Percentiles rank a stretch among this genome's conserved stretches.
These are phyloP conservation scores for Cephonodes hylas DNA, from an alignment of 2,888 invertebrate species.

Conservation along the genomic window DNA sequence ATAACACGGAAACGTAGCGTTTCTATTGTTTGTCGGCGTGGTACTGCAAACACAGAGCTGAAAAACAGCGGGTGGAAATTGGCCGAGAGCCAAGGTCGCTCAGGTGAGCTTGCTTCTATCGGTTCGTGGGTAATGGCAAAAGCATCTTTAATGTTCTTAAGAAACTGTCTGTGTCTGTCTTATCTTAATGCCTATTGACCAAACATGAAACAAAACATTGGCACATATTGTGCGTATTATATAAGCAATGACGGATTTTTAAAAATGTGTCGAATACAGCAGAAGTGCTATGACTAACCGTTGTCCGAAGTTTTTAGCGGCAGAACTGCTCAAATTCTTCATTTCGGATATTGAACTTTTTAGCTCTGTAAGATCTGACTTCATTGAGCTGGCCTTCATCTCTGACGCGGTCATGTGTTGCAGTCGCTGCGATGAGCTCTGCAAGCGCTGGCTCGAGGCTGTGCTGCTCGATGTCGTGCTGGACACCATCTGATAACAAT, in stretches of 20 bases:
- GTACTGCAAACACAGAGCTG: slow-evolving; percentile 70
- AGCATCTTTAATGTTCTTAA: slow-evolving; percentile 40
- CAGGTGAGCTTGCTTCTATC: slow-evolving; percentile 72
- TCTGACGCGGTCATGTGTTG: slow-evolving; percentile 83
- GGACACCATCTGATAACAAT: slow-evolving; percentile 70
- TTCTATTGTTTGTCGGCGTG: slow-evolving; percentile 75
- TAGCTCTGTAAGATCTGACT: slow-evolving; percentile 88
- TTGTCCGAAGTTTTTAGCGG: slow-evolving; percentile 71
- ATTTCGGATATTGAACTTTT: slow-evolving; percentile 93
- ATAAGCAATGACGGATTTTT: slow-evolving; percentile 19
- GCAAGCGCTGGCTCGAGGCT: slow-evolving; percentile 81
- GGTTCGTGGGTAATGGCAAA: slow-evolving; percentile 49
- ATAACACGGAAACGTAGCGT: slow-evolving; percentile 49
- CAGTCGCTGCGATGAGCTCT: slow-evolving; percentile 80
- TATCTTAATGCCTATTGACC: slow-evolving; percentile 51
- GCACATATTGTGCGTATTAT: slow-evolving; percentile 36
- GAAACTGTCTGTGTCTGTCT: slow-evolving; percentile 45
- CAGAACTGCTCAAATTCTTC: slow-evolving; percentile 84
- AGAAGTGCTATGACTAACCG: slow-evolving; percentile 48
- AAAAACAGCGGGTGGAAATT: slow-evolving; percentile 70
- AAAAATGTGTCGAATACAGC: slow-evolving; percentile 15
- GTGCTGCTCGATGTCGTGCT: slow-evolving; percentile 83
- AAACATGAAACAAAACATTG: slow-evolving; percentile 45
- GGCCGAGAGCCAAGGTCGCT: slow-evolving; percentile 74
- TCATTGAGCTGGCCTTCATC: slow-evolving; percentile 91